phyloP scores from a whole-genome alignment of 2,113 vertebrate genomes.

The Regulus satrapa region DNA sequence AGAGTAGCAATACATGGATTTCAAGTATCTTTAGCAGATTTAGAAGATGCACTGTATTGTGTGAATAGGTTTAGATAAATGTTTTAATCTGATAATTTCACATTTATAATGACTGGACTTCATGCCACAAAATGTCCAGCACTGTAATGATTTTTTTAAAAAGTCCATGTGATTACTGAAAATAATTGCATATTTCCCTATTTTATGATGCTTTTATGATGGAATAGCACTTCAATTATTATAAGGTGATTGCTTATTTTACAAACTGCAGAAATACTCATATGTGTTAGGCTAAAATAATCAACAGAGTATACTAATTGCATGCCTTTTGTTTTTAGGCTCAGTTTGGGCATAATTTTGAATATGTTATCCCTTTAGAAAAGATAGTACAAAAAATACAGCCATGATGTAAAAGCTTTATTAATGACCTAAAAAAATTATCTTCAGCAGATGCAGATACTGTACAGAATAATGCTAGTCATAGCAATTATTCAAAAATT shows the following conservation, averaged over 20 bases:
- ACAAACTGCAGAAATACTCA: neutral
- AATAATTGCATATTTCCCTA: neutral
- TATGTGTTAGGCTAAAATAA: neutral
- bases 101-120: neutral
- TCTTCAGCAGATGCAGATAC: neutral
- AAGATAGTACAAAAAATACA: neutral
- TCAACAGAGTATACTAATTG: neutral
- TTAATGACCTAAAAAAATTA: neutral
- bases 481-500: neutral
- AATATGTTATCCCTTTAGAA: neutral
- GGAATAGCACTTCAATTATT: neutral
- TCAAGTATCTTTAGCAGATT: neutral
- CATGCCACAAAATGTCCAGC: neutral
- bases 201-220: neutral
- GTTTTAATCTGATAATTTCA: neutral
- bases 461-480: neutral
- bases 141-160: neutral
- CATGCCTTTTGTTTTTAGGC: neutral
- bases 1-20: neutral
- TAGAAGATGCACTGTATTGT: neutral
- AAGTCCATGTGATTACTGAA: neutral
- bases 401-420: neutral
- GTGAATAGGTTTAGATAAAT: neutral
- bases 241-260: neutral
- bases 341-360: neutral